Evolutionary conservation across 64 coral and sea anemone genomes (phyloP).

Genomic region (Catalaphyllia jardinei): DNA sequence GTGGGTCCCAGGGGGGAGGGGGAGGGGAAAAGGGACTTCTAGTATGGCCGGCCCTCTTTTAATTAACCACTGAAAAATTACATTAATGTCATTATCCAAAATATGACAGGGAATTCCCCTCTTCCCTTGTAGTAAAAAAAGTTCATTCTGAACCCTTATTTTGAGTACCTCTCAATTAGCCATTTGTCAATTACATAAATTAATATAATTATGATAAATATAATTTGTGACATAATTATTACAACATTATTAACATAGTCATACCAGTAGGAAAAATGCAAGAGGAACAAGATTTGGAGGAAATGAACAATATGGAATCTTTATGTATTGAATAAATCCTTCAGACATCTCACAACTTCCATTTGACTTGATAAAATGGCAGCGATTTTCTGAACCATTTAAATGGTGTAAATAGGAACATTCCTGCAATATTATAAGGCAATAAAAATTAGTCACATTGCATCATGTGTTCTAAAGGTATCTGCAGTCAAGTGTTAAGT

Average conservation of each 20-base stretch:
- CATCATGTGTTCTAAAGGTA: background rate
- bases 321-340: conserved; percentile 82
- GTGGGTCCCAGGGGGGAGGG: no score
- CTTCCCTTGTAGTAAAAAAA: no score
- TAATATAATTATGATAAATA: no score
- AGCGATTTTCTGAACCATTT: background rate
- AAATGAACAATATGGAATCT: conserved; percentile 74
- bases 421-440: background rate
- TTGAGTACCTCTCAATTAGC: no score
- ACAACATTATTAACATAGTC: conserved; percentile 10
- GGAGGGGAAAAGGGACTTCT: no score
- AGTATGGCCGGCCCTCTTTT: no score
- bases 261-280: conserved; percentile 73
- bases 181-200: no score
- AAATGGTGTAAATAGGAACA: conserved; percentile 40
- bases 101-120: no score
- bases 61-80: no score
- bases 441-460: background rate
- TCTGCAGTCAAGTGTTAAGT: no score
- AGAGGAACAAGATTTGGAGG: conserved; percentile 13
- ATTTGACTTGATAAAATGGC: conserved; percentile 56
- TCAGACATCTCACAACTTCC: conserved; percentile 46
- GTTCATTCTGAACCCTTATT: no score
- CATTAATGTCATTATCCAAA: no score
- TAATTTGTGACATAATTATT: background rate